Conservation (phyloP, 2,888 invertebrate genomes). For the Latheticus oryzae region DNA sequence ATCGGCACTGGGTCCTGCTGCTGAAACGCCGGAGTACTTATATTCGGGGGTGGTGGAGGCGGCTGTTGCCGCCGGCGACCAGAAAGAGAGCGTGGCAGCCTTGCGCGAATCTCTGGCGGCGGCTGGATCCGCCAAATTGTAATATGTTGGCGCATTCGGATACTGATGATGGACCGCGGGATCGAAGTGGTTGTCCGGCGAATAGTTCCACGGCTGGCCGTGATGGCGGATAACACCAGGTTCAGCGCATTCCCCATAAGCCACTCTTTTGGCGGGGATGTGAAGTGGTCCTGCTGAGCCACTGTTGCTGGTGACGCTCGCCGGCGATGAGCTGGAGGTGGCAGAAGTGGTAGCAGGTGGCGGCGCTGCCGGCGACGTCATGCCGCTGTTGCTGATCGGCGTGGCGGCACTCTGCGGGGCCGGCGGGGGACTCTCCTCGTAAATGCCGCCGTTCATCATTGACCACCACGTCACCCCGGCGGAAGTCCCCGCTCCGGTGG, state of each 20-base stretch:
- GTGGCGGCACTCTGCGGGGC: constrained; percentile 67
- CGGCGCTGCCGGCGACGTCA: constrained; percentile 66
- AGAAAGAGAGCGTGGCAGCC: constrained; percentile 72
- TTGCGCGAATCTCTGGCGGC: constrained; percentile 73
- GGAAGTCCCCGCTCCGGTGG: constrained; percentile 85
- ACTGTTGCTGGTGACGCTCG: constrained; percentile 73
- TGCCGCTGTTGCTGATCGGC: constrained; percentile 69
- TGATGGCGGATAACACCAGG: constrained; percentile 81
- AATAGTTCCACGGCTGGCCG: constrained; percentile 78
- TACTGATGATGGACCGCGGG: constrained; percentile 76
- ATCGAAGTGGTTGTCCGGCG: constrained; percentile 72
- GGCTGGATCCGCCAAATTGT: constrained; percentile 75
- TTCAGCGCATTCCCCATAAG: constrained; percentile 69
- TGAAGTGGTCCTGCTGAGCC: constrained; percentile 84
- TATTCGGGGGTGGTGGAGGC: constrained; percentile 72
- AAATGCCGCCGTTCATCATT: constrained; percentile 86
- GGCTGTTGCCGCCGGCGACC: constrained; percentile 74
- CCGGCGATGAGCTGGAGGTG: constrained; percentile 72
- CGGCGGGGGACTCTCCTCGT: constrained; percentile 77
- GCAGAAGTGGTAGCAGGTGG: constrained; percentile 76
- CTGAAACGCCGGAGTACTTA: constrained; percentile 68
- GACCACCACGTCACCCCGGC: constrained; percentile 87
- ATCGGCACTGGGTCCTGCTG: constrained; percentile 66
- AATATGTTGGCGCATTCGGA: constrained; percentile 78
- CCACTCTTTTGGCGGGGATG: constrained; percentile 87